Percentiles rank a stretch among this genome's conserved stretches.
Conservation (phyloP, 2,888 invertebrate genomes). For the Melanophora roralis region DNA sequence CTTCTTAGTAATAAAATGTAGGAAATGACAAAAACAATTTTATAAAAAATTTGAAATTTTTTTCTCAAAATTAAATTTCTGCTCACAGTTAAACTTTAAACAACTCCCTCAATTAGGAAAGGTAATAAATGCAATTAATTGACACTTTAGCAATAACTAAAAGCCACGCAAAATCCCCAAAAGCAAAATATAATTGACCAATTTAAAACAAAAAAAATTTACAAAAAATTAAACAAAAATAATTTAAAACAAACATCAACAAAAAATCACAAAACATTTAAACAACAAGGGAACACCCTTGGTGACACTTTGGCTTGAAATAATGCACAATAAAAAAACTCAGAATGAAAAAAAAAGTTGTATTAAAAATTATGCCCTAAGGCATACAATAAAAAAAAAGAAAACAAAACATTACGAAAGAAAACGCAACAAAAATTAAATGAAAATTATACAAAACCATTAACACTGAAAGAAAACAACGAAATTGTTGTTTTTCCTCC, state of each 20-base stretch:
- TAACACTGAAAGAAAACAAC: conserved; percentile 36
- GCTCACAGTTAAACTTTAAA: too few species aligned
- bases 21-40: too few species aligned
- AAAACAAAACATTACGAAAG: not conserved
- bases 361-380: conserved; percentile 60
- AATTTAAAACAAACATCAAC: conserved; percentile 33
- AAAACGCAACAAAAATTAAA: conserved; percentile 31
- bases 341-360: conserved; percentile 49
- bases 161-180: conserved; percentile 46
- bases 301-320: conserved; percentile 71
- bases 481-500: conserved; percentile 36
- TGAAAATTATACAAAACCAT: conserved; percentile 58
- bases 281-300: conserved; percentile 67
- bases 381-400: conserved; percentile 35
- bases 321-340: conserved; percentile 35
- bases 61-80: too few species aligned
- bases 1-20: too few species aligned
- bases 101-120: conserved; percentile 36
- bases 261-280: conserved; percentile 40
- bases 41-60: too few species aligned
- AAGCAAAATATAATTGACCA: conserved; percentile 61
- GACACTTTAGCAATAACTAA: conserved; percentile 53
- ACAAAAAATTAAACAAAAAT: conserved; percentile 10
- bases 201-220: conserved; percentile 38
- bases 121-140: conserved; percentile 58